Evolutionary conservation across 2,797 vertebrate genomes (phyloP), one percentile per base, ranked within the genome.

Genomic region (Huso huso): DNA sequence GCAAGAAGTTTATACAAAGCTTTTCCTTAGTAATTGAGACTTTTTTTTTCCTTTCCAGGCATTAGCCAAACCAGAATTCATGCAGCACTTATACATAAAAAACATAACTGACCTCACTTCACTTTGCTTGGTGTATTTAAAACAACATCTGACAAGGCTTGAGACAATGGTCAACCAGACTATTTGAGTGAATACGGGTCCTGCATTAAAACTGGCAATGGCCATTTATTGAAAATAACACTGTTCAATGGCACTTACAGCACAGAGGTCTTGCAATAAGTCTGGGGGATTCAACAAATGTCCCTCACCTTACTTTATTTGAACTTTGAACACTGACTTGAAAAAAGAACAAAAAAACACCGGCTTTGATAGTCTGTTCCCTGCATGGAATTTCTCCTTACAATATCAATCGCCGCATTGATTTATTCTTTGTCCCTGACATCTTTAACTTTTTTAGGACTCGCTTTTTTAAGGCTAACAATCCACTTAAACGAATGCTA

Each of bases 251-350:
- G 87, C 88, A 88, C 86, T 87, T 85, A 87, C 87, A 89, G 87
- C 84, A 87, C 86, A 81, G 82, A 83, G 87, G 86, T 88, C 87
- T 88, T 90, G 88, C 87, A 88, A 37, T 91, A 90, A 89, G 88
- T 88, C 88, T 86, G 87, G 84, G 84, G 86, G 84, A 77, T 82
- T 70, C 79, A 81, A 79, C 23, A 18, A 72, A 68, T 50, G 66
- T 75, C 12, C 75, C 13, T 81, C 80, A 75, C 61, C 61, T 51
- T 58, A 60, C 51, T 81, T 83, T 78, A 74, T 58, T 6, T 58
- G 55, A 58, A 58, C 13, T 10, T 72, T 18, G 69, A 66, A 76
- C 73, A 80, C 79, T 74, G 13, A 52, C 51, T 55, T 51, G n/a
- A 69, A 48, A 61, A 66, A 13, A 10, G 62, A 67, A 60, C 23